These are phyloP conservation scores for Phoeniculus purpureus DNA, from an alignment of 2,797 vertebrate species.

Conservation along the genomic window DNA sequence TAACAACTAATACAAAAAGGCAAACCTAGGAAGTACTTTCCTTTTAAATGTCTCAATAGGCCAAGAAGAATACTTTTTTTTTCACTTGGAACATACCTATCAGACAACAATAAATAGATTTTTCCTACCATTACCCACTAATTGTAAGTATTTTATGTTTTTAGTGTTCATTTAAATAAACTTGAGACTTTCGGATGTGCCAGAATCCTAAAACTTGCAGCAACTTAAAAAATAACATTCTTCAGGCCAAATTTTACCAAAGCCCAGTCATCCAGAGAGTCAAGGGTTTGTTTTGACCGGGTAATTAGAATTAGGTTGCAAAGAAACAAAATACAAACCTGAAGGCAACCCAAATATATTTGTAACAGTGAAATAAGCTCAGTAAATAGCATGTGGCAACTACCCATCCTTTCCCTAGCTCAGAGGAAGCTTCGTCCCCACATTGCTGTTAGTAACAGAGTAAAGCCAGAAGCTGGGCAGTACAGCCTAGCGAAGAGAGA, in stretches of 20 bases:
- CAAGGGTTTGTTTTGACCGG: neutral
- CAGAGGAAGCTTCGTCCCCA: neutral
- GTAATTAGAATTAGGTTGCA: neutral
- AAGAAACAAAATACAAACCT: neutral
- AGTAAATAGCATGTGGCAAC: neutral
- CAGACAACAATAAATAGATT: neutral
- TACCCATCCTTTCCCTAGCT: accelerated
- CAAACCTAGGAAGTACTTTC: neutral
- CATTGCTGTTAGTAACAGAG: neutral
- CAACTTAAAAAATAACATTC: neutral
- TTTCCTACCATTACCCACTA: neutral
- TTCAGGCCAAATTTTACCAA: neutral
- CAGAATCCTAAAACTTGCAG: neutral
- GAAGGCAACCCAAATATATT: neutral
- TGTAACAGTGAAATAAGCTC: neutral
- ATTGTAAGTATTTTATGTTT: neutral
- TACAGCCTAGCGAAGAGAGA: neutral
- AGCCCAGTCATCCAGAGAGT: neutral
- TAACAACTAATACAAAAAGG: neutral
- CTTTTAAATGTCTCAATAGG: neutral
- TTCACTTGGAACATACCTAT: neutral
- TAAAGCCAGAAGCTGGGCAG: neutral
- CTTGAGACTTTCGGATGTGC: neutral
- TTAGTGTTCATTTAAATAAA: neutral
- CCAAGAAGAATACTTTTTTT: neutral